Evolutionary conservation across 2,888 invertebrate species (phyloP).

Genomic region (Drosophila yooni): DNA sequence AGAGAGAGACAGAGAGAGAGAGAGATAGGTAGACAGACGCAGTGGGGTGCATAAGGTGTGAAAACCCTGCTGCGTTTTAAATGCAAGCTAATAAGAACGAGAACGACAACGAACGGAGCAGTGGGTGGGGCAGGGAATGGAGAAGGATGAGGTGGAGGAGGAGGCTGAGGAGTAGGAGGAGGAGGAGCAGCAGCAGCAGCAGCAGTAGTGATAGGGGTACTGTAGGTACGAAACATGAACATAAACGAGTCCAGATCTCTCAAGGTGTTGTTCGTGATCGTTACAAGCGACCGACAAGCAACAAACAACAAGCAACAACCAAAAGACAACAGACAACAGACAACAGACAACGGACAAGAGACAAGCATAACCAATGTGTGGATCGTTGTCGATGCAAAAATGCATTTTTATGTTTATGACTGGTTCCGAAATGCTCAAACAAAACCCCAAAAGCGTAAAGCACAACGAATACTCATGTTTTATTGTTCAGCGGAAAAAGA

Average conservation of each 20-base stretch:
- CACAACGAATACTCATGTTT: conserved; percentile 28
- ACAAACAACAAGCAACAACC: conserved; percentile 18
- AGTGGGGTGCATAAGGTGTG: conserved; percentile 84
- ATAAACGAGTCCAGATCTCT: conserved; percentile 42
- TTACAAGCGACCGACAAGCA: conserved; percentile 47
- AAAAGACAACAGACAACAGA: conserved; percentile 14
- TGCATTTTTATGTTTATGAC: conserved; percentile 45
- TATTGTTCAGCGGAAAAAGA: conserved; percentile 18
- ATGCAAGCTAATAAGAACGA: conserved; percentile 83
- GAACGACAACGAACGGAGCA: conserved; percentile 29
- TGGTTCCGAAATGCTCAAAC: conserved; percentile 32
- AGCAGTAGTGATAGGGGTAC: neutral
- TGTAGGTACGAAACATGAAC: conserved; percentile 5
- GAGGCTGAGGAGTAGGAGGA: neutral
- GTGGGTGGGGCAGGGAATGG: neutral
- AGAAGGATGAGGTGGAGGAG: neutral
- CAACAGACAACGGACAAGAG: conserved; percentile 23
- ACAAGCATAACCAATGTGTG: conserved; percentile 54
- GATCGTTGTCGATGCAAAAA: conserved; percentile 43
- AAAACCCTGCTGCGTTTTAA: conserved; percentile 84
- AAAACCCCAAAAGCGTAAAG: conserved; percentile 4
- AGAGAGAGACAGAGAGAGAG: neutral
- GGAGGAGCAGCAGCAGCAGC: neutral
- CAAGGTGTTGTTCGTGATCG: conserved; percentile 42
- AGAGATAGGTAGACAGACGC: conserved; percentile 42